Evolutionary conservation across 2,113 vertebrate genomes (phyloP).

Genomic region (Spea bombifrons): DNA sequence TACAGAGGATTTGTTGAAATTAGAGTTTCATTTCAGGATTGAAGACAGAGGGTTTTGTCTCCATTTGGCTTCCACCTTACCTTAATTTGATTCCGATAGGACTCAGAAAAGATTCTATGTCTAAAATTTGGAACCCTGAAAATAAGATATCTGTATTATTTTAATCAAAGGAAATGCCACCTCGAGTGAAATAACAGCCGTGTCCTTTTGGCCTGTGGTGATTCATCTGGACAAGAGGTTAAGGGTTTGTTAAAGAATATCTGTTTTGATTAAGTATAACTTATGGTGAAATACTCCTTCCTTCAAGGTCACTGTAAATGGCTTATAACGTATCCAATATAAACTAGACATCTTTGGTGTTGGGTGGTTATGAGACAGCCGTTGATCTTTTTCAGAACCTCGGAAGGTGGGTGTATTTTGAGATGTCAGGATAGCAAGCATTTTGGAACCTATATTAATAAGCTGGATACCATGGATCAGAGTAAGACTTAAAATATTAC

Average conservation of each 20-base stretch:
- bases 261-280: conserved; percentile 78
- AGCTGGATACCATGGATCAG: conserved; percentile 63
- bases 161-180: conserved; percentile 73
- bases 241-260: conserved; percentile 75
- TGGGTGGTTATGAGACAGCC: conserved; percentile 65
- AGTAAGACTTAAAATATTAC: conserved; percentile 59
- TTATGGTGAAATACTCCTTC: conserved; percentile 69
- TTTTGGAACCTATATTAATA: conserved; percentile 67
- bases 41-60: conserved; percentile 65
- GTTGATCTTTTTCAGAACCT: conserved; percentile 69
- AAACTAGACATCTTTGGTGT: conserved; percentile 75
- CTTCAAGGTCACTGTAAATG: conserved; percentile 65
- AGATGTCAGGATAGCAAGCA: conserved; percentile 64
- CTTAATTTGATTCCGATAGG: conserved; percentile 71
- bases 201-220: conserved; percentile 65
- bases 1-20: conserved; percentile 68
- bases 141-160: conserved; percentile 68
- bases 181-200: conserved; percentile 63
- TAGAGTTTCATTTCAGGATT: conserved; percentile 57
- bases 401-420: conserved; percentile 58
- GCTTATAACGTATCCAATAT: conserved; percentile 69
- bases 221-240: conserved; percentile 64
- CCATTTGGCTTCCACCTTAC: conserved; percentile 65
- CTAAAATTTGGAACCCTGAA: conserved; percentile 64
- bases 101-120: conserved; percentile 67